Evolutionary conservation across 2,797 vertebrate species (phyloP).

Genomic region (Pithecia hirsuta): DNA sequence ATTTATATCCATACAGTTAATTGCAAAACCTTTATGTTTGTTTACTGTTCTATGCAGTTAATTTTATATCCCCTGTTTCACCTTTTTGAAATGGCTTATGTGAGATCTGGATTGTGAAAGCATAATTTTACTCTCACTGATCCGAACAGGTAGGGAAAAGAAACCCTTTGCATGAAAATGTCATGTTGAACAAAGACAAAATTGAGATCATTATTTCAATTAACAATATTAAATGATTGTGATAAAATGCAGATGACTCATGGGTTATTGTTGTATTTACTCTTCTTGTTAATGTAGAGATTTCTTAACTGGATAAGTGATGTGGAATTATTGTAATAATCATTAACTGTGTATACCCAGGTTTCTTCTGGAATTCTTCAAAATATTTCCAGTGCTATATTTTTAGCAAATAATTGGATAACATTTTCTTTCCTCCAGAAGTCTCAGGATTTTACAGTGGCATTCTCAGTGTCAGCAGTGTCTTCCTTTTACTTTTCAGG

Average conservation of each 20-base stretch:
- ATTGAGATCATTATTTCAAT: not conserved
- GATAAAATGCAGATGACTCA: not conserved
- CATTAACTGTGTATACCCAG: not conserved
- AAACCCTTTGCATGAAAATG: not conserved
- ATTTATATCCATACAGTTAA: not conserved
- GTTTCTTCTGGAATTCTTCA: not conserved
- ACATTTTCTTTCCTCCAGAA: slow-evolving; percentile 42
- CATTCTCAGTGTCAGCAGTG: slow-evolving; percentile 45
- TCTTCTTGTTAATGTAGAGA: not conserved
- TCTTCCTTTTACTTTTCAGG: slow-evolving; percentile 2
- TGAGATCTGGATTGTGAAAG: not conserved
- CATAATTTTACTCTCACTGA: not conserved
- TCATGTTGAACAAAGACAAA: not conserved
- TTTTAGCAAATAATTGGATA: slow-evolving; percentile 72
- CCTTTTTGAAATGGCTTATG: not conserved
- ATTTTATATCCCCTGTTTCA: not conserved
- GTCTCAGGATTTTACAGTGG: slow-evolving; percentile 42
- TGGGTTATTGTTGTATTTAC: not conserved
- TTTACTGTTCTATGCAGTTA: not conserved
- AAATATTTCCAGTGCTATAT: slow-evolving; percentile 29
- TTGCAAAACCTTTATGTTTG: not conserved
- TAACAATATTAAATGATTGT: not conserved
- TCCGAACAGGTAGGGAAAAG: not conserved
- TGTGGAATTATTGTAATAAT: not conserved
- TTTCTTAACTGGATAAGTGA: not conserved